Percentiles rank a stretch among this genome's conserved stretches.
Conservation (phyloP, 2,797 vertebrate genomes). For the Lutjanus argentimaculatus region DNA sequence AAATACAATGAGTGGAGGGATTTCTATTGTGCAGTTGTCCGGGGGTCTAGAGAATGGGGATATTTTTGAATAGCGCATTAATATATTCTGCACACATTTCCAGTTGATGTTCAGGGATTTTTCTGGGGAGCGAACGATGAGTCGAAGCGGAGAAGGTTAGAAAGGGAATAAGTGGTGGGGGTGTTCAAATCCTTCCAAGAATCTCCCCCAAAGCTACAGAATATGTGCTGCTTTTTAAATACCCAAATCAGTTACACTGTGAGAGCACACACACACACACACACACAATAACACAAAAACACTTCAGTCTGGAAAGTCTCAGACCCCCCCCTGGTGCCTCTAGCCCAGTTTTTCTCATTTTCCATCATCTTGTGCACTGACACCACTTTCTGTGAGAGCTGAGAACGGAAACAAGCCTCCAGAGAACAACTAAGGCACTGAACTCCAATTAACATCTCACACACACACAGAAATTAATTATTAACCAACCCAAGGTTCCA, state of each 20-base stretch:
- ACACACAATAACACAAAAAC: slow-evolving; percentile 12
- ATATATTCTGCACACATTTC: slow-evolving; percentile 42
- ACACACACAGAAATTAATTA: background rate
- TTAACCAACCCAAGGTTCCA: background rate
- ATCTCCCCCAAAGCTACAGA: slow-evolving; percentile 58
- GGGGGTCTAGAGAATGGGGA: slow-evolving; percentile 2
- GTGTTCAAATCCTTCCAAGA: slow-evolving; percentile 66
- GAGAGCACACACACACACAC: slow-evolving; percentile 17
- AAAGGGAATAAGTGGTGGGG: slow-evolving; percentile 6
- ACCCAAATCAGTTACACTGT: slow-evolving; percentile 53
- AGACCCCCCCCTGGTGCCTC: slow-evolving; percentile 18
- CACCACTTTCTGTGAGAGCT: too few relatives aligned
- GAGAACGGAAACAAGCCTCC: background rate
- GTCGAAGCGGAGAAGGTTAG: slow-evolving; percentile 11
- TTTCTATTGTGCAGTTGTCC: slow-evolving; percentile 33
- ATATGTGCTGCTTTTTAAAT: slow-evolving; percentile 58
- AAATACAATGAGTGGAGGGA: slow-evolving; percentile 31
- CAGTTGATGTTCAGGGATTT: slow-evolving; percentile 27
- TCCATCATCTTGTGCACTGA: background rate
- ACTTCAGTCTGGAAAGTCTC: slow-evolving; percentile 21
- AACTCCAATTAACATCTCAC: slow-evolving; percentile 11
- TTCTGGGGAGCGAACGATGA: slow-evolving; percentile 5
- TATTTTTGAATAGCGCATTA: slow-evolving; percentile 29
- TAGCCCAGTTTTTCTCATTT: slow-evolving; percentile 27
- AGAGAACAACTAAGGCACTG: slow-evolving; percentile 14